Evolutionary conservation across 2,113 vertebrate species (phyloP).

Genomic region (Oceanodroma tethys): DNA sequence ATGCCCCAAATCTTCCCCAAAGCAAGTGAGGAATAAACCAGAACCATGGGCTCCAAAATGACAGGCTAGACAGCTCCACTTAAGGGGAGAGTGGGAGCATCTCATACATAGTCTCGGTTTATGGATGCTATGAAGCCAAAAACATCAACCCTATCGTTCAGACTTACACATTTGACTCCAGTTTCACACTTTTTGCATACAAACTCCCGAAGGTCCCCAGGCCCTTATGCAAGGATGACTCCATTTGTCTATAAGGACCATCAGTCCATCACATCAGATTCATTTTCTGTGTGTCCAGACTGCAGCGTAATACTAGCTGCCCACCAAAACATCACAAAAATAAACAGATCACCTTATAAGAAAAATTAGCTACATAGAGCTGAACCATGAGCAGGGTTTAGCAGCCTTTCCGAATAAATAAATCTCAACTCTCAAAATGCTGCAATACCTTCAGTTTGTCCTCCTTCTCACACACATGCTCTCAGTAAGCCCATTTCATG

Average conservation of each 20-base stretch:
- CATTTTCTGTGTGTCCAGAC: not conserved
- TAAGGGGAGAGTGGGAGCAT: not conserved
- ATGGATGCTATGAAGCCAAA: not conserved
- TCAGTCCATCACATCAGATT: not conserved
- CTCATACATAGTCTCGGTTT: not conserved
- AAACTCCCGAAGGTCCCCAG: not conserved
- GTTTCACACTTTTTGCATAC: not conserved
- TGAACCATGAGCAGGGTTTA: not conserved
- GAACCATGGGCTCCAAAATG: not conserved
- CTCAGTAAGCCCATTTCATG: not conserved
- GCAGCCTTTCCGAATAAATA: not conserved
- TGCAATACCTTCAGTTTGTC: not conserved
- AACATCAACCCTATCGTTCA: not conserved
- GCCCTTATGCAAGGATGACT: not conserved
- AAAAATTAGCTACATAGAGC: not conserved
- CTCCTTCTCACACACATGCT: not conserved
- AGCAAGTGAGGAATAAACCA: not conserved
- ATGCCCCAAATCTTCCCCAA: not conserved
- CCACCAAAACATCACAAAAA: not conserved
- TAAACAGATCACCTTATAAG: not conserved
- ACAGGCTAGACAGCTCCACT: not conserved
- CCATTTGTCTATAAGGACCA: not conserved
- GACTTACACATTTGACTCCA: not conserved
- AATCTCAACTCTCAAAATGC: not conserved
- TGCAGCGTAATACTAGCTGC: not conserved